Conservation (phyloP, 2,797 vertebrate genomes). For the Aldrovandia affinis region DNA sequence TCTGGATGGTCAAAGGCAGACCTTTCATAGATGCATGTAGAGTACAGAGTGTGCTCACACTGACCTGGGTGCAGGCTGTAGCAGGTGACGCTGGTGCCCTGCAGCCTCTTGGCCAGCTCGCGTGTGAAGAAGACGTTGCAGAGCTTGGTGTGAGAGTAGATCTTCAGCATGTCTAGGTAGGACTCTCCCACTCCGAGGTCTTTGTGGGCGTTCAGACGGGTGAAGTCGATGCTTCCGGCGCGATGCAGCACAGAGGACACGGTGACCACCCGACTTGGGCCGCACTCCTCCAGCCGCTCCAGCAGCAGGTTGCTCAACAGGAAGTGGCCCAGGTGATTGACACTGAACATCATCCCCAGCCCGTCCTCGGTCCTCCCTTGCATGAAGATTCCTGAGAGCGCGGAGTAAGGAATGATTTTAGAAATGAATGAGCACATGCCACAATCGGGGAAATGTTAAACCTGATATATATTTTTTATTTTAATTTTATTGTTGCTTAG, state of each 20-base stretch:
- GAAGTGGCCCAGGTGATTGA: slow-evolving; percentile 78
- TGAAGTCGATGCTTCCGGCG: slow-evolving; percentile 69
- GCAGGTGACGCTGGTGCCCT: slow-evolving; percentile 60
- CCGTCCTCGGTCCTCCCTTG: slow-evolving; percentile 68
- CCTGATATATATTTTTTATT: too few species aligned
- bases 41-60: background rate
- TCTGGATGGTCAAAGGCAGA: background rate
- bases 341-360: slow-evolving; percentile 71
- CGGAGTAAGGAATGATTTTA: background rate
- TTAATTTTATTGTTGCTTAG: too few species aligned
- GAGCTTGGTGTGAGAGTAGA: slow-evolving; percentile 76
- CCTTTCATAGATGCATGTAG: background rate
- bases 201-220: slow-evolving; percentile 54
- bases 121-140: slow-evolving; percentile 74
- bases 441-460: too few species aligned
- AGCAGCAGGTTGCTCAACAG: slow-evolving; percentile 70
- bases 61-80: slow-evolving; percentile 69
- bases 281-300: slow-evolving; percentile 61
- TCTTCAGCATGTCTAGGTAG: slow-evolving; percentile 72
- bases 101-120: slow-evolving; percentile 65
- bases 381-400: background rate
- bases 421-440: too few species aligned
- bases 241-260: slow-evolving; percentile 69
- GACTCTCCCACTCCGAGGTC: slow-evolving; percentile 66
- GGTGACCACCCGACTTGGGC: slow-evolving; percentile 63